phyloP scores from a whole-genome alignment of 2,113 vertebrate genomes.

The Neoarius graeffei region DNA sequence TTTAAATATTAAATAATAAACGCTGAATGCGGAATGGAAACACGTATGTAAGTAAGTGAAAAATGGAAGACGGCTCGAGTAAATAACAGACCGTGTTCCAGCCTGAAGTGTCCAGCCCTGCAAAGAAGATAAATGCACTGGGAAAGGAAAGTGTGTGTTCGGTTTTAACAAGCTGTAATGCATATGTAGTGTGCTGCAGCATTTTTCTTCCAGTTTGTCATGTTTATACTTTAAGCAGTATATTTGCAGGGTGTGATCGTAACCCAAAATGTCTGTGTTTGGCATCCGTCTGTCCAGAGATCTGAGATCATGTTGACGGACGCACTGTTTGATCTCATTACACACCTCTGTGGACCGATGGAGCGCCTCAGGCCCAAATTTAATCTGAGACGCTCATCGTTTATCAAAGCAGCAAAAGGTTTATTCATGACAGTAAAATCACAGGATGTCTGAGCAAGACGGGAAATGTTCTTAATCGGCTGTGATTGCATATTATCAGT shows the following conservation, averaged over 20 bases:
- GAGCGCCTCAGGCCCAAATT: not conserved
- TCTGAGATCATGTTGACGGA: not conserved
- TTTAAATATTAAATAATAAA: conserved; percentile 12
- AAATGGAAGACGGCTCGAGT: conserved; percentile 1
- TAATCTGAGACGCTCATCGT: not conserved
- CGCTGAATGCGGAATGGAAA: not conserved
- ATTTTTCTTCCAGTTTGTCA: not conserved
- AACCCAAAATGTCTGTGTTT: not conserved
- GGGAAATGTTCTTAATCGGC: conserved; percentile 23
- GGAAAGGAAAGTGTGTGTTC: not conserved
- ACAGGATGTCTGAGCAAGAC: not conserved
- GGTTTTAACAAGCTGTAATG: not conserved
- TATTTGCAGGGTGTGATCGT: not conserved
- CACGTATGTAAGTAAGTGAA: conserved; percentile 2
- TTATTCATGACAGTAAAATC: not conserved
- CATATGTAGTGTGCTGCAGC: not conserved
- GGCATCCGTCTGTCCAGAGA: not conserved
- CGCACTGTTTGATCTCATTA: not conserved
- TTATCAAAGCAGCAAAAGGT: not conserved
- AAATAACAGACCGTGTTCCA: conserved; percentile 1
- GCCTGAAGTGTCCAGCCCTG: not conserved
- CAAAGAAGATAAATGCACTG: conserved; percentile 18
- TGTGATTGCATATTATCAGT: conserved; percentile 4
- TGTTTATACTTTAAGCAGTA: not conserved
- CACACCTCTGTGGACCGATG: not conserved